Evolutionary conservation across 2,888 invertebrate species (phyloP).

Genomic region (Athrips mouffetella): DNA sequence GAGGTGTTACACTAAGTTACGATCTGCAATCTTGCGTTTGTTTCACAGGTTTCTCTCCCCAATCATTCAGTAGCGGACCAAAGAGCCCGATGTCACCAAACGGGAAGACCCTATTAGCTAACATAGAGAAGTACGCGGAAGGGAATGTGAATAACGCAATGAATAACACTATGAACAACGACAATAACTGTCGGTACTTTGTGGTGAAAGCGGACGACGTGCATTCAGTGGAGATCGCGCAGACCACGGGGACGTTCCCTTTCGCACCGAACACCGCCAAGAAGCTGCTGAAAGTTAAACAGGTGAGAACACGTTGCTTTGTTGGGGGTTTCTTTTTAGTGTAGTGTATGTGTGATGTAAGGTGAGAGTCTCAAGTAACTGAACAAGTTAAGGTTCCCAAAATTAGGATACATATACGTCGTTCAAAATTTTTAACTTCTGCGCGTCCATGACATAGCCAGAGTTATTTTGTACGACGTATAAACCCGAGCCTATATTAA

Average conservation of each 20-base stretch:
- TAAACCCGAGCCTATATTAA: too few relatives aligned
- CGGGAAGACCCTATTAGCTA: constrained; percentile 55
- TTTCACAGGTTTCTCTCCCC: constrained; percentile 51
- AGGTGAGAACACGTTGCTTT: constrained; percentile 57
- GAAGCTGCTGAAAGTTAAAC: constrained; percentile 77
- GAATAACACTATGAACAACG: constrained; percentile 13
- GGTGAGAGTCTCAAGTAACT: too few relatives aligned
- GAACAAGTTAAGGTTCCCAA: too few relatives aligned
- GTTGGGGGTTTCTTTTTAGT: constrained; percentile 5
- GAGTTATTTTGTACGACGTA: too few relatives aligned
- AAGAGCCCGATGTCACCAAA: constrained; percentile 59
- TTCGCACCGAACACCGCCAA: constrained; percentile 80
- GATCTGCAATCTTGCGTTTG: too few relatives aligned
- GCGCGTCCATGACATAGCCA: too few relatives aligned
- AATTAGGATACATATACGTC: too few relatives aligned
- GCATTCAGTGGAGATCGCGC: constrained; percentile 76
- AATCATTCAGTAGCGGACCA: constrained; percentile 42
- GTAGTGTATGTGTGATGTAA: background rate
- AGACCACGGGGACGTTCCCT: constrained; percentile 74
- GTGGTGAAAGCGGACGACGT: constrained; percentile 80
- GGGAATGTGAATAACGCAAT: constrained; percentile 14
- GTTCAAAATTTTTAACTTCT: too few relatives aligned
- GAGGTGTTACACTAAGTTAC: too few relatives aligned
- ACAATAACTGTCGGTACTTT: constrained; percentile 64
- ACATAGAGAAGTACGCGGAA: constrained; percentile 61